Base-by-base conservation (phyloP, 2,888 invertebrate species). In the Watsonalla cultraria region DNA sequence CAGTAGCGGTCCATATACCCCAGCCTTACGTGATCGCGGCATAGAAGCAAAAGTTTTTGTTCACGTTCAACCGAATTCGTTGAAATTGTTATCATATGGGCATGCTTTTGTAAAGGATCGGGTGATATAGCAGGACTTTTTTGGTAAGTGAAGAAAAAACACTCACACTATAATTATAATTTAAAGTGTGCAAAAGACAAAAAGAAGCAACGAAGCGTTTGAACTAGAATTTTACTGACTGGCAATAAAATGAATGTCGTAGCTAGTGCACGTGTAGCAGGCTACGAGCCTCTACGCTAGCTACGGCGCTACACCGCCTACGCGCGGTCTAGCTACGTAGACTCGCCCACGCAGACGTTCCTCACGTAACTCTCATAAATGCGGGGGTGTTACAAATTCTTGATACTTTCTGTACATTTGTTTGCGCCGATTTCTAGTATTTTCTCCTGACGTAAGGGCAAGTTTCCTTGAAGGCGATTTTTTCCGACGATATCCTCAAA, bases 271-370 rank as follows among this genome's bases (percentile, higher is more conserved):
- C 82, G 82, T 81, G 82, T 76, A 72, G 68, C 51, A 13, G 45
- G 70, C 78, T 83, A 81, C 82, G 78, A 71, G 66, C 47, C 55
- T 55, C 67, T 81, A 83, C 81, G 76, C 42, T 8, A 42, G 42
- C 42, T 84, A 83, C 82, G 76, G 51, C 62, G 80, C 80, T 80
- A 87, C 82, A 74, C 68, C 80, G 81, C 88, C 89, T 87, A 89
- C 88, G 84, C 85, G 71, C 62, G 62, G 85, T 84, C 87, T 88
- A 86, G 85, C 81, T 61, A 67, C 76, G 82, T 79, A 90, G 90
- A 90, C 89, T 85, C 89, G 84, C 90, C 89, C 82, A 86, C 89
- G 84, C 86, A 66, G 65, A 68, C 57, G 63, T 76, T 76, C 66
- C 72, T 64, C 60, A 64, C 69, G 56, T 14, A 64, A 66, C 64